These are phyloP conservation scores for Pempheris klunzingeri DNA, from an alignment of 2,797 vertebrate species.

Conservation along the genomic window DNA sequence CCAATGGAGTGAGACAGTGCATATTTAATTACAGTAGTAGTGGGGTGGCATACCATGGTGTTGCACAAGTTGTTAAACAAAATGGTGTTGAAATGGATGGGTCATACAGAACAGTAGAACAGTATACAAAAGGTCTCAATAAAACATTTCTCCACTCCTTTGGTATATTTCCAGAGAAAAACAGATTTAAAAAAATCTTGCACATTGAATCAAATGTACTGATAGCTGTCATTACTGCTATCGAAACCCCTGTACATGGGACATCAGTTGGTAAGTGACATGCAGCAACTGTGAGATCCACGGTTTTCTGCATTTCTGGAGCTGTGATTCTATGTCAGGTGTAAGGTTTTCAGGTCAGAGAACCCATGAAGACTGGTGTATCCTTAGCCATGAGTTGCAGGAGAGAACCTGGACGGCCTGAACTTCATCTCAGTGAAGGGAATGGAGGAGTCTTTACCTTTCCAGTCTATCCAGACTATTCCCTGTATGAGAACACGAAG, in stretches of 20 bases:
- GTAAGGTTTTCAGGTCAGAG: slow-evolving; percentile 5
- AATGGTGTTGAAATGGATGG: slow-evolving; percentile 50
- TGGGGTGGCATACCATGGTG: slow-evolving; percentile 68
- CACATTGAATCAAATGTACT: slow-evolving; percentile 34
- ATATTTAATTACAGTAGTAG: slow-evolving; percentile 82
- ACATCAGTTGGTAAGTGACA: slow-evolving; percentile 38
- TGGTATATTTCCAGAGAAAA: slow-evolving; percentile 38
- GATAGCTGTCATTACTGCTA: slow-evolving; percentile 24
- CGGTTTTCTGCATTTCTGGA: slow-evolving; percentile 36
- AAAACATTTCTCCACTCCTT: slow-evolving; percentile 43
- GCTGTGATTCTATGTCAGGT: slow-evolving; percentile 33
- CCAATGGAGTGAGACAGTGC: slow-evolving; percentile 83
- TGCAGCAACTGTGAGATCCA: slow-evolving; percentile 40
- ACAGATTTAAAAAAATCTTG: slow-evolving; percentile 36
- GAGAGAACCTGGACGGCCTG: slow-evolving; percentile 80
- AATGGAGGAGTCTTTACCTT: slow-evolving; percentile 92
- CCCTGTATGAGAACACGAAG: slow-evolving; percentile 82
- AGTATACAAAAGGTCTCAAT: slow-evolving; percentile 53
- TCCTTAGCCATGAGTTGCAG: slow-evolving; percentile 81
- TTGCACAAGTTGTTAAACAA: slow-evolving; percentile 52
- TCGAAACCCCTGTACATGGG: slow-evolving; percentile 45
- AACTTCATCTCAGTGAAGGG: slow-evolving; percentile 95
- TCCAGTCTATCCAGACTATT: slow-evolving; percentile 95
- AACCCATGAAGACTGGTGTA: not conserved
- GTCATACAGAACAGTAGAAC: slow-evolving; percentile 51